A percentile compares a stretch with the other conserved stretches of the same genome.
phyloP scores from a whole-genome alignment of 1,140 invertebrate genomes.

The Penaeus indicus region DNA sequence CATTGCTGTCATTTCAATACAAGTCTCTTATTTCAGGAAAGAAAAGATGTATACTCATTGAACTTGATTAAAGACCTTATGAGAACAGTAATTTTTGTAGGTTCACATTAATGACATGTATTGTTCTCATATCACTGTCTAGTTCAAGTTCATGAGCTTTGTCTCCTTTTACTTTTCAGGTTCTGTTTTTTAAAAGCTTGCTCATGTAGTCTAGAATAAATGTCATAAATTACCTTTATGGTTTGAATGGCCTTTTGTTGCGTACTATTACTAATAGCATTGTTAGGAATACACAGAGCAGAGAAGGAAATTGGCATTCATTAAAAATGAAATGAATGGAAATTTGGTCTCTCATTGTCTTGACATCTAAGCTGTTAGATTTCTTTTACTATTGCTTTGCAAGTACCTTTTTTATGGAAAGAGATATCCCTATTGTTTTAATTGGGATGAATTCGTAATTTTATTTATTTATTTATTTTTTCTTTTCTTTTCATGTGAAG shows the following conservation, averaged over 20 bases:
- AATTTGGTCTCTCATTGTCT: too few species aligned
- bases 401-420: too few species aligned
- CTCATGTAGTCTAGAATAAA: slow-evolving; percentile 56
- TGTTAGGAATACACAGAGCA: too few species aligned
- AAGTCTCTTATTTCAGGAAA: slow-evolving; percentile 53
- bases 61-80: slow-evolving; percentile 40
- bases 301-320: too few species aligned
- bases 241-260: not conserved
- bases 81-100: slow-evolving; percentile 35
- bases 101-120: not conserved
- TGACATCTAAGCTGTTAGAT: too few species aligned
- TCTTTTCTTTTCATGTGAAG: too few species aligned
- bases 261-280: too few species aligned
- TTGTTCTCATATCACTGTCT: slow-evolving; percentile 46
- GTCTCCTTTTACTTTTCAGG: slow-evolving; percentile 49
- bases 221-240: slow-evolving; percentile 28
- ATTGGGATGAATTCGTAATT: too few species aligned
- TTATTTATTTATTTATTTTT: too few species aligned
- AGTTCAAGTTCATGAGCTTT: slow-evolving; percentile 48
- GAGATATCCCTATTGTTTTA: too few species aligned
- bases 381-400: too few species aligned
- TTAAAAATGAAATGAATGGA: too few species aligned
- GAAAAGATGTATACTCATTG: slow-evolving; percentile 40
- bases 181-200: slow-evolving; percentile 51
- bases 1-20: slow-evolving; percentile 6